phyloP scores from a whole-genome alignment of 2,888 invertebrate genomes.

The Patella caerulea region DNA sequence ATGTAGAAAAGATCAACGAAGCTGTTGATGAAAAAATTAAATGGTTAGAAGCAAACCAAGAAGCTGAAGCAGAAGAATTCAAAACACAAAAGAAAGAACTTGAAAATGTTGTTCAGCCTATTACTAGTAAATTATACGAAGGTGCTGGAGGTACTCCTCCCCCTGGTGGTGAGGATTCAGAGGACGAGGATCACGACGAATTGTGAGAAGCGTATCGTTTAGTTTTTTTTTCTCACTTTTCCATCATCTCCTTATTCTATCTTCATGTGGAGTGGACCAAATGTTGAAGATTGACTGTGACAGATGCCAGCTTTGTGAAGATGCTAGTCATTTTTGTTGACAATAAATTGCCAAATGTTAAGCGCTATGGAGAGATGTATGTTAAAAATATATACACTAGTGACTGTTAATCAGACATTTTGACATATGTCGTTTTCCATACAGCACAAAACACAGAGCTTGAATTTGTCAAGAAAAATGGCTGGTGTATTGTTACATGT shows the following conservation, averaged over 20 bases:
- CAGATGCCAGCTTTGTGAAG: too few relatives aligned
- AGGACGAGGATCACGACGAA: conserved; percentile 80
- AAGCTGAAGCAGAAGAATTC: conserved; percentile 91
- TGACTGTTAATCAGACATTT: too few relatives aligned
- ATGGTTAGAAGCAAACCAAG: conserved; percentile 96
- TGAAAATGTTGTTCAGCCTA: conserved; percentile 95
- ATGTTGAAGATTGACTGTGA: too few relatives aligned
- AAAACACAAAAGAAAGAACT: conserved; percentile 94
- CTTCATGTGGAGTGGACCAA: too few relatives aligned
- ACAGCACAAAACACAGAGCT: too few relatives aligned
- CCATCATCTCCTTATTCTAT: not conserved
- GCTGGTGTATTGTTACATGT: too few relatives aligned
- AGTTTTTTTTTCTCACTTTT: not conserved
- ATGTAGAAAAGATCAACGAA: conserved; percentile 92
- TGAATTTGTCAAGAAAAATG: too few relatives aligned
- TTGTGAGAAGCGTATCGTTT: conserved; percentile 39
- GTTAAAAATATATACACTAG: too few relatives aligned
- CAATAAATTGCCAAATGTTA: too few relatives aligned
- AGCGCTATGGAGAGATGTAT: too few relatives aligned
- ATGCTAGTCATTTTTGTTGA: too few relatives aligned
- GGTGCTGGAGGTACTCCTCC: conserved; percentile 80
- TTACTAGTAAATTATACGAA: conserved; percentile 94
- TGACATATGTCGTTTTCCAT: too few relatives aligned
- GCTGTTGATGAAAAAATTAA: conserved; percentile 97
- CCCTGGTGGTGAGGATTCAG: conserved; percentile 36